Base-by-base conservation (phyloP, 2,888 invertebrate species). In the Entomobrya multifasciata region DNA sequence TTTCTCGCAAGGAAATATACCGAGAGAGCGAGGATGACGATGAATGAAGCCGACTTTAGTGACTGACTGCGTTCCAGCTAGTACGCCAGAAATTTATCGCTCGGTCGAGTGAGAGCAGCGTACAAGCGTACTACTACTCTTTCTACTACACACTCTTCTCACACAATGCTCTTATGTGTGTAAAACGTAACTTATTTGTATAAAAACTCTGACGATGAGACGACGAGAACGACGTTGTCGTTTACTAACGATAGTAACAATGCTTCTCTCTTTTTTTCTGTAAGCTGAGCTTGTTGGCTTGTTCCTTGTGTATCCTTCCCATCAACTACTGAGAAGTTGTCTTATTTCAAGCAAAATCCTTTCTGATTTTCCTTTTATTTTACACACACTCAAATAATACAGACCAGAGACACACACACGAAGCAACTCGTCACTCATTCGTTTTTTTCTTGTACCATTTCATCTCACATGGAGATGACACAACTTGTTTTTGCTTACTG, bases 11-110 rank as follows among this genome's bases (percentile, higher is more conserved):
- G 41, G 44, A 67, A 36, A 22, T 30, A 30, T 27, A 44, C 17
- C 22, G 20, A 49, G 72, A 57, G 57, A 62, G 41, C 15, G 57
- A 60, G 72, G 81, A 72, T 72, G 81, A 74, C 72, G 81, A 83
- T 76, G 82, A 83, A 83, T 76, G 82, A 83, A 83, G 76, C 82
- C 82, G 52, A 76, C 74, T 60, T 70, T 76, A 36, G 65, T 74
- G 82, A 83, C 82, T 83, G 82, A 83, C 41, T 76, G 27, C 47
- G 82, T 65, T 83, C 82, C 82, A 83, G 76, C 74, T 27, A 47
- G 60, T 74, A 83, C 82, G 49, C 62, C 27, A 74, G 47, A 47
- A 83, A 83, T 76, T 83, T 83, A 83, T 76, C 52, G 82, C 76
- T 76, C 65, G 60, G 74, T 83, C 15, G 82, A 83, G 72, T 83